These are phyloP conservation scores for Saccopteryx leptura DNA, from an alignment of 2,113 vertebrate genomes.

Conservation along the genomic window DNA sequence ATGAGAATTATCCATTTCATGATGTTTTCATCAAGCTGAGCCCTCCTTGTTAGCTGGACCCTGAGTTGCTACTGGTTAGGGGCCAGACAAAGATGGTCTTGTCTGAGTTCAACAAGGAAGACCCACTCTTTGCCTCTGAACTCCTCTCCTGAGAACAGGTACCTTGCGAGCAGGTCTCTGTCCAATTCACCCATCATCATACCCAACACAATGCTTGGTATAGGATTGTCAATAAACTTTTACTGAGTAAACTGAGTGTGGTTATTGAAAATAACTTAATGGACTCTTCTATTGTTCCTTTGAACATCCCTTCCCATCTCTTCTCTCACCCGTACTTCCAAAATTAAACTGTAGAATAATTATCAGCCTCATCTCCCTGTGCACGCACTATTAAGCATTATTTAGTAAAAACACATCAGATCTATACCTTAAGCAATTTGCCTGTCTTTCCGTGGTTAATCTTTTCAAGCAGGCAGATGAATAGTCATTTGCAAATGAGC, in stretches of 20 bases:
- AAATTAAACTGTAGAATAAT: constrained; percentile 41
- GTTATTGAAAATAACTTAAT: constrained; percentile 51
- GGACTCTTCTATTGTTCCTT: neutral
- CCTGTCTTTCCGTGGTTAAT: constrained; percentile 72
- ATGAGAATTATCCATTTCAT: constrained; percentile 31
- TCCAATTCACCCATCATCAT: constrained; percentile 34
- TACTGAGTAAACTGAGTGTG: neutral
- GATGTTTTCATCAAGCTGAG: constrained; percentile 55
- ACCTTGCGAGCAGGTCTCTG: neutral
- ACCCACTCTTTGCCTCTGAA: constrained; percentile 18
- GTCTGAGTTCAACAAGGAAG: constrained; percentile 20
- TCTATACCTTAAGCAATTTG: constrained; percentile 76
- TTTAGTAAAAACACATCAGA: constrained; percentile 78
- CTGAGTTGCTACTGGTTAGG: neutral
- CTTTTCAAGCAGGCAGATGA: constrained; percentile 62
- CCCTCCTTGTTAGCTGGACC: neutral
- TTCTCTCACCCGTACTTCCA: constrained; percentile 46
- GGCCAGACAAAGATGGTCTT: neutral
- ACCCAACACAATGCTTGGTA: neutral
- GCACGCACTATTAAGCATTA: constrained; percentile 63
- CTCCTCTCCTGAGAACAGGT: neutral
- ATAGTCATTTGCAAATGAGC: constrained; percentile 65
- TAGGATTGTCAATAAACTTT: neutral
- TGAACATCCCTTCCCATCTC: constrained; percentile 26
- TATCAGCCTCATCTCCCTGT: constrained; percentile 55